Evolutionary conservation across 2,888 invertebrate species (phyloP).

Genomic region (Mesorhabditis spiculigera): DNA sequence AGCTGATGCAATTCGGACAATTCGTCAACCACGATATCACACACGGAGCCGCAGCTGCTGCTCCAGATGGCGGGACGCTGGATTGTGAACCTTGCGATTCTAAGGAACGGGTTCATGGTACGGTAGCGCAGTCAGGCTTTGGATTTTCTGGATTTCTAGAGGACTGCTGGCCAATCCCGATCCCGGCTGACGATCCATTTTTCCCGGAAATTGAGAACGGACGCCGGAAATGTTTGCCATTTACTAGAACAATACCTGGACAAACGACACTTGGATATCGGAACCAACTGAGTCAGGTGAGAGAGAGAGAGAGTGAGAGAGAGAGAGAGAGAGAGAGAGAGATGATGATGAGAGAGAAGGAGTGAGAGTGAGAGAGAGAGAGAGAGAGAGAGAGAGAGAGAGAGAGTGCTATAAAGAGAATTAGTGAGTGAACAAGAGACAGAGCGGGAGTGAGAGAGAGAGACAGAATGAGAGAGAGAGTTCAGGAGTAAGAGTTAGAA

Average conservation of each 20-base stretch:
- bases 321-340: too few relatives aligned
- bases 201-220: constrained; percentile 68
- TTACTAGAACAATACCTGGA: constrained; percentile 90
- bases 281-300: constrained; percentile 68
- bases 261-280: constrained; percentile 59
- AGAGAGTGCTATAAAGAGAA: too few relatives aligned
- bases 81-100: constrained; percentile 37
- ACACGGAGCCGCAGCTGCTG: constrained; percentile 48
- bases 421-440: too few relatives aligned
- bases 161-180: neutral
- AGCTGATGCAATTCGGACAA: constrained; percentile 55
- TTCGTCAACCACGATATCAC: constrained; percentile 57
- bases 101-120: neutral
- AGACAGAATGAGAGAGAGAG: too few relatives aligned
- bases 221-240: constrained; percentile 36
- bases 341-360: too few relatives aligned
- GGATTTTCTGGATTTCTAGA: neutral
- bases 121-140: neutral
- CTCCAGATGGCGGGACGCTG: constrained; percentile 44
- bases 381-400: too few relatives aligned
- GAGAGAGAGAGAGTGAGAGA: neutral
- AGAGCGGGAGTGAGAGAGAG: too few relatives aligned
- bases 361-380: too few relatives aligned
- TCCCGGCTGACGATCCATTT: constrained; percentile 62
- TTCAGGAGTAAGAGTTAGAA: too few relatives aligned